Evolutionary conservation across 2,113 vertebrate species (phyloP), one percentile per base, ranked within the genome.

Genomic region (Phoenicopterus ruber): DNA sequence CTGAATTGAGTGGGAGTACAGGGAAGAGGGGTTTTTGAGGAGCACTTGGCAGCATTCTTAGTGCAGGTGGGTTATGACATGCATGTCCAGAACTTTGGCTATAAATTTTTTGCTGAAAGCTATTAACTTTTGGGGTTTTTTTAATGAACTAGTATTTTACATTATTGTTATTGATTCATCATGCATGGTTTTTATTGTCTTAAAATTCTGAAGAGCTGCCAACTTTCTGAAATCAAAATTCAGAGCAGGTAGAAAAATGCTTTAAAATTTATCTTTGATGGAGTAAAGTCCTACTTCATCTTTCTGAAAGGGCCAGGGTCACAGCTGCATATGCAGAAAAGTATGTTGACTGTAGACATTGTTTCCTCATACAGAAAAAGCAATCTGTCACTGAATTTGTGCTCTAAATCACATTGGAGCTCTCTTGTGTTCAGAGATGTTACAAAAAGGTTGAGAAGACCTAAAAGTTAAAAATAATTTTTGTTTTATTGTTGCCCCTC

Each of bases 161-260:
- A 2, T 74, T 94, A n/a, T 89, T 89, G 9, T 38, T 74, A 63
- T 63, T 57, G 79, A 88, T 76, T 87, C 31, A 49, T 13, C 16
- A 21, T 49, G 15, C 11, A 34, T 89, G 13, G 21, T 21, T 82
- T 94, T 81, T 73, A 54, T 61, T 65, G 19, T 82, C 52, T 65
- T 65, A 91, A 89, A 85, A 71, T 93, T 88, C 46, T 76, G 36
- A 25, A 90, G 20, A 61, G 20, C n/a, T 93, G 38, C 70, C 73
- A 90, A 28, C 69, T 87, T 40, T 90, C 69, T 91, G 72, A 83
- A 96, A 96, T 96, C n/a, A 95, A 86, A 95, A 97, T 97, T 97
- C 95, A 92, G 67, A 97, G 76, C 89, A 96, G 86, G 61, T 95
- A 97, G 78, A 67, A 96, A 94, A 96, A 94, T 93, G 79, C 78